phyloP scores from a whole-genome alignment of 2,113 vertebrate genomes.

The Phaethon lepturus region DNA sequence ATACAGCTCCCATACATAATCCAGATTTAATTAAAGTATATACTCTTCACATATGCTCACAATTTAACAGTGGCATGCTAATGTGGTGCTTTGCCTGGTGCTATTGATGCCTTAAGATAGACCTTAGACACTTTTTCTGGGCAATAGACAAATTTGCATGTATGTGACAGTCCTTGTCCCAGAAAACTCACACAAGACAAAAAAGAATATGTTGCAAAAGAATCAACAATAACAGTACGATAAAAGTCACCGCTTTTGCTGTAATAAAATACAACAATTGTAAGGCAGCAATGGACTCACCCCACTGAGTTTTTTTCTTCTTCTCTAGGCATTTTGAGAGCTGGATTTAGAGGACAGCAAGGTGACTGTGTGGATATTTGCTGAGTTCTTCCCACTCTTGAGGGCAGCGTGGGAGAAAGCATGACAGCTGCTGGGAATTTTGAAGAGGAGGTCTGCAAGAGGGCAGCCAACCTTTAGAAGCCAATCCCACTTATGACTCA shows the following conservation, averaged over 20 bases:
- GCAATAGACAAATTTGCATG: neutral
- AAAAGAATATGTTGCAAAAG: neutral
- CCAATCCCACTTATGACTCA: conserved; percentile 41
- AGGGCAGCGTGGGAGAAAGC: neutral
- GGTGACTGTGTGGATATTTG: neutral
- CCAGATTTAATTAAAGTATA: neutral
- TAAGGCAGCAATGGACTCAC: neutral
- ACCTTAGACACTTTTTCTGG: neutral
- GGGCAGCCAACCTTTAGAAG: neutral
- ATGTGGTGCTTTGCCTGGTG: neutral
- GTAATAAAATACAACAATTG: neutral
- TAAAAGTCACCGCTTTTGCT: neutral
- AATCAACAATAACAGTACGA: neutral
- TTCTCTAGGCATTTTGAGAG: neutral
- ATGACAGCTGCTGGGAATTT: neutral
- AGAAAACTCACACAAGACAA: neutral
- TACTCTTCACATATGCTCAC: neutral
- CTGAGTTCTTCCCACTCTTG: neutral
- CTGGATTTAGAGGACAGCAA: neutral
- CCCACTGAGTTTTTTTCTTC: neutral
- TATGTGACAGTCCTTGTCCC: neutral
- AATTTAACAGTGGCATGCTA: neutral
- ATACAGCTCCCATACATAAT: neutral
- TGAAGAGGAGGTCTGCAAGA: neutral
- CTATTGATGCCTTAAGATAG: neutral